A percentile compares a stretch with the other conserved stretches of the same genome.
Evolutionary conservation across 2,888 invertebrate genomes (phyloP).

Genomic region (Melieria picta): DNA sequence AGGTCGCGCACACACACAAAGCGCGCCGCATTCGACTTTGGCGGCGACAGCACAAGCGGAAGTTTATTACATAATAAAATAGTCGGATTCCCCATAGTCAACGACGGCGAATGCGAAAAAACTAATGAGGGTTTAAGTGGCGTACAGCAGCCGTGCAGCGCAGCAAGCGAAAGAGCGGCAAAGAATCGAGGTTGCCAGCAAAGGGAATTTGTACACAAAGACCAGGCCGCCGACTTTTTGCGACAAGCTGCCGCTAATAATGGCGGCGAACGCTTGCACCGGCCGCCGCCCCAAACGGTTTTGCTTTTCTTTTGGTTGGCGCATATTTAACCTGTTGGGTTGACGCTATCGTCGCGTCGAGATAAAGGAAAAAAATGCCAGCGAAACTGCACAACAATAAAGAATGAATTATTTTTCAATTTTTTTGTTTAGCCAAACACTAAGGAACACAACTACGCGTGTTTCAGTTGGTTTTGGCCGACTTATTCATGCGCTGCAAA

Average conservation of each 20-base stretch:
- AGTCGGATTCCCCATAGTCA: neutral
- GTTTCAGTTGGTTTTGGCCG: too few species aligned
- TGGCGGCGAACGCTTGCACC: neutral
- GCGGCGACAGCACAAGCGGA: conserved; percentile 29
- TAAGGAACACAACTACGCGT: too few species aligned
- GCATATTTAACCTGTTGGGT: conserved; percentile 2
- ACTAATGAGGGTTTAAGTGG: neutral
- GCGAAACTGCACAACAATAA: too few species aligned
- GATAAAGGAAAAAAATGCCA: too few species aligned
- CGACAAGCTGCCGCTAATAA: neutral
- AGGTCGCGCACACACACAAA: neutral
- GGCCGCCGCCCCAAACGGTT: too few species aligned
- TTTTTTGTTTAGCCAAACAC: too few species aligned
- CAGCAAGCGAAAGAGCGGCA: neutral
- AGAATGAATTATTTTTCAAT: too few species aligned
- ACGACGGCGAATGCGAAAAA: neutral
- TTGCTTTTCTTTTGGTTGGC: neutral
- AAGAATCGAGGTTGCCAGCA: too few species aligned
- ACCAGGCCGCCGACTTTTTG: neutral
- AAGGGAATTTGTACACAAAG: neutral
- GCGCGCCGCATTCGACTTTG: neutral
- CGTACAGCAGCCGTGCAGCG: neutral
- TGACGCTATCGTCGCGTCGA: too few species aligned
- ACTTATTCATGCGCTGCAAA: too few species aligned
- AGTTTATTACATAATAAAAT: conserved; percentile 40